phyloP scores from a whole-genome alignment of 2,888 invertebrate species.

The Plusia festucae region DNA sequence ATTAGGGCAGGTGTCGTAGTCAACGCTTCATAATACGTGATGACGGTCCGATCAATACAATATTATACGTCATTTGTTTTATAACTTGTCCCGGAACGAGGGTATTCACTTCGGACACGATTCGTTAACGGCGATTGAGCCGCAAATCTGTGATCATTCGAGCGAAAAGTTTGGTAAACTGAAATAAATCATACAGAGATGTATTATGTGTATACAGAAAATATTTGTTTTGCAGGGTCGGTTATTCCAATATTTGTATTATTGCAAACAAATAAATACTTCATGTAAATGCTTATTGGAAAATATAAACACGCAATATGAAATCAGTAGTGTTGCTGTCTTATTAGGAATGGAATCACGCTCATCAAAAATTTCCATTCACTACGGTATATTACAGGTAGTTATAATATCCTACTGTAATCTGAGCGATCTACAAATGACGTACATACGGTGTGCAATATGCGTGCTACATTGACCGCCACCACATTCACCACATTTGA shows the following conservation, averaged over 20 bases:
- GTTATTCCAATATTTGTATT: background rate
- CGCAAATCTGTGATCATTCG: conserved; percentile 33
- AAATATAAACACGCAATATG: background rate
- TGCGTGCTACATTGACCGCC: conserved; percentile 18
- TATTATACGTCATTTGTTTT: conserved; percentile 23
- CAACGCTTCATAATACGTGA: conserved; percentile 17
- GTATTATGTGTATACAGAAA: background rate
- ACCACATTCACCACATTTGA: conserved; percentile 10
- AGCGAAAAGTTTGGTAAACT: conserved; percentile 38
- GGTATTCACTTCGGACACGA: conserved; percentile 40
- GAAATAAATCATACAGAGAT: conserved; percentile 16
- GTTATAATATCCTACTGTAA: conserved; percentile 6
- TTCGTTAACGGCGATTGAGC: conserved; percentile 47
- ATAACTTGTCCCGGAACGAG: conserved; percentile 28
- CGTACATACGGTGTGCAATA: background rate
- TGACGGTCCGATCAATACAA: conserved; percentile 29
- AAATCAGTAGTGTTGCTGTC: background rate
- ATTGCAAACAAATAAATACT: too few species aligned
- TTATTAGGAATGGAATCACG: background rate
- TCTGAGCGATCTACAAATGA: conserved; percentile 12
- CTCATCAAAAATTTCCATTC: conserved; percentile 1
- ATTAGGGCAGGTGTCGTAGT: conserved; percentile 1
- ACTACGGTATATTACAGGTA: background rate
- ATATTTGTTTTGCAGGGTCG: background rate
- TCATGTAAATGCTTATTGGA: background rate